Evolutionary conservation across 2,888 invertebrate species (phyloP).

Genomic region (Actias luna): DNA sequence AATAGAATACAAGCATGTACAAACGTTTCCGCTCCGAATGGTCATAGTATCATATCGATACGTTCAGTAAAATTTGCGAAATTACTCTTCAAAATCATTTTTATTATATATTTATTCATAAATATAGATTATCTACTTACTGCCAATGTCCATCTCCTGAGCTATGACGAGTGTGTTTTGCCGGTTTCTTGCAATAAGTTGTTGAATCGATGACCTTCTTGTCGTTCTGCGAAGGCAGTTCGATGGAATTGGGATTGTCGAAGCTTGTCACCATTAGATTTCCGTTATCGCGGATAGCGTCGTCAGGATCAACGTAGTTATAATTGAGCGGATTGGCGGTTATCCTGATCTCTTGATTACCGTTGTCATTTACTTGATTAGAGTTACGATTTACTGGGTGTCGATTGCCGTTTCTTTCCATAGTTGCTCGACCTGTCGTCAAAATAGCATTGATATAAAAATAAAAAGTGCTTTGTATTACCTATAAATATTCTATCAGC

Average conservation of each 20-base stretch:
- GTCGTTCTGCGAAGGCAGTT: slow-evolving; percentile 81
- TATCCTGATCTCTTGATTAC: slow-evolving; percentile 85
- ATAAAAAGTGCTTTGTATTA: not conserved
- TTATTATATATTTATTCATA: no score
- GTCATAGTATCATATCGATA: not conserved
- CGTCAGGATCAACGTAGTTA: slow-evolving; percentile 86
- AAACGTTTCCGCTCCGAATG: not conserved
- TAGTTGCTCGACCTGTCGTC: slow-evolving; percentile 80
- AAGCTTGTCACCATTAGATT: slow-evolving; percentile 85
- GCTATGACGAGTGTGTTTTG: slow-evolving; percentile 58
- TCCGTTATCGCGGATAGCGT: slow-evolving; percentile 78
- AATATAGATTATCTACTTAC: slow-evolving; percentile 54
- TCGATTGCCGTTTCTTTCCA: slow-evolving; percentile 79
- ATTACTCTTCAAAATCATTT: no score
- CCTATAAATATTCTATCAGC: not conserved
- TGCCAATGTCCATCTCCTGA: slow-evolving; percentile 76
- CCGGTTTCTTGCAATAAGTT: slow-evolving; percentile 86
- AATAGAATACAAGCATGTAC: not conserved
- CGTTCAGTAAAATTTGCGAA: no score
- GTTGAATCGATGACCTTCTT: slow-evolving; percentile 82
- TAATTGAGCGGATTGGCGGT: slow-evolving; percentile 89
- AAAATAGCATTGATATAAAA: not conserved
- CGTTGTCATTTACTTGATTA: slow-evolving; percentile 56
- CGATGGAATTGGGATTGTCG: slow-evolving; percentile 88
- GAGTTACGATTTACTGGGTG: slow-evolving; percentile 69